A percentile compares a stretch with the other conserved stretches of the same genome.
These are phyloP conservation scores for Pogonus chalceus DNA, from an alignment of 1,140 invertebrate species.

Conservation along the genomic window DNA sequence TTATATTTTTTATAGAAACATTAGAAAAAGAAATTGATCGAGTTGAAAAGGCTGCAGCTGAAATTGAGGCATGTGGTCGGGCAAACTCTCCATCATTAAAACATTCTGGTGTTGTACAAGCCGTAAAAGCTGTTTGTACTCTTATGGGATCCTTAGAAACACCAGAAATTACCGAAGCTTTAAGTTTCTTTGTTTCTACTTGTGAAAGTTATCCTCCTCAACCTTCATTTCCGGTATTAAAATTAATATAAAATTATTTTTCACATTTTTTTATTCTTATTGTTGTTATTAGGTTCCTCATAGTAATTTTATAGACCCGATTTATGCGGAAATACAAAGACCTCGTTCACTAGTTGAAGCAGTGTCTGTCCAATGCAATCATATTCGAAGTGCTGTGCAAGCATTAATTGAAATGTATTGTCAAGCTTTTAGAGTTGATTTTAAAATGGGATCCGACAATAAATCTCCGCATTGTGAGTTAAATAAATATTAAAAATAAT, in stretches of 20 bases:
- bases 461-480: slow-evolving; percentile 37
- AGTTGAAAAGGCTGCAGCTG: slow-evolving; percentile 52
- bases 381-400: slow-evolving; percentile 60
- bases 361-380: slow-evolving; percentile 41
- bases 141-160: slow-evolving; percentile 82
- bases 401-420: slow-evolving; percentile 72
- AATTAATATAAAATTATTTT: too few species aligned
- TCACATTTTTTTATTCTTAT: too few species aligned
- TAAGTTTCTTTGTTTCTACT: slow-evolving; percentile 57
- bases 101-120: slow-evolving; percentile 62
- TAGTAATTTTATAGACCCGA: neutral
- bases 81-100: slow-evolving; percentile 40
- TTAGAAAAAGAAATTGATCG: slow-evolving; percentile 72
- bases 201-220: slow-evolving; percentile 37
- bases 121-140: slow-evolving; percentile 85
- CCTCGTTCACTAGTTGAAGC: neutral
- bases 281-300: neutral
- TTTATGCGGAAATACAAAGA: neutral
- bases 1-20: slow-evolving; percentile 46
- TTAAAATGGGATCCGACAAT: slow-evolving; percentile 43
- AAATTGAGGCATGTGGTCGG: slow-evolving; percentile 39
- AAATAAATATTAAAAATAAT: slow-evolving; percentile 28
- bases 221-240: neutral
- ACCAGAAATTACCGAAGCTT: slow-evolving; percentile 62
- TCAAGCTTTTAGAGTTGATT: slow-evolving; percentile 74